A percentile compares a stretch with the other conserved stretches of the same genome.
Evolutionary conservation across 2,797 vertebrate genomes (phyloP).

Genomic region (Spinus pinus): DNA sequence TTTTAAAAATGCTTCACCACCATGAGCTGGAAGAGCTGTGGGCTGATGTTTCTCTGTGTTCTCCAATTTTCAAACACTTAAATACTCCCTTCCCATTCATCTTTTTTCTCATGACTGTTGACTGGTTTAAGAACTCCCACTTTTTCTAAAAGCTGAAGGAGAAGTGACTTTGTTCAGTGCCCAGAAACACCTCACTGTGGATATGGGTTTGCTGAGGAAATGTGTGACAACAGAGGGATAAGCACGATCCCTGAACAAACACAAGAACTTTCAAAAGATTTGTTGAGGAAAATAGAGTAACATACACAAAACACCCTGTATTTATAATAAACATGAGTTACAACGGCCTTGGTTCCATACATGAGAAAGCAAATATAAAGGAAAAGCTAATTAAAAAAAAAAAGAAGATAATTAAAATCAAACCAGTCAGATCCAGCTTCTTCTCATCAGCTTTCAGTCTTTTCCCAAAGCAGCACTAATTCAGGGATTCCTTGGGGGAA

Average conservation of each 20-base stretch:
- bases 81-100: background rate
- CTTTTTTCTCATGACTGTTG: background rate
- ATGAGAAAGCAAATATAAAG: background rate
- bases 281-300: background rate
- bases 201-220: background rate
- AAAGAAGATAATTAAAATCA: background rate
- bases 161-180: background rate
- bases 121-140: background rate
- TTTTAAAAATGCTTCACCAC: conserved; percentile 1
- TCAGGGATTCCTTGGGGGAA: background rate
- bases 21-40: background rate
- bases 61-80: background rate
- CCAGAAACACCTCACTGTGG: background rate
- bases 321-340: background rate
- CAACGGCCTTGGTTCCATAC: background rate
- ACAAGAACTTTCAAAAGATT: background rate
- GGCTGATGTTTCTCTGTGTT: background rate
- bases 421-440: background rate
- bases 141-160: background rate
- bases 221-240: background rate
- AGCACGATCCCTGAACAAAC: background rate
- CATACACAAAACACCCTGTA: background rate
- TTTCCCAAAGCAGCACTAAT: background rate
- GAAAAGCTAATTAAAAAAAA: background rate
- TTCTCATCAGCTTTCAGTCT: background rate